Conservation (phyloP, 2,797 vertebrate genomes). For the Sphenodon punctatus region DNA sequence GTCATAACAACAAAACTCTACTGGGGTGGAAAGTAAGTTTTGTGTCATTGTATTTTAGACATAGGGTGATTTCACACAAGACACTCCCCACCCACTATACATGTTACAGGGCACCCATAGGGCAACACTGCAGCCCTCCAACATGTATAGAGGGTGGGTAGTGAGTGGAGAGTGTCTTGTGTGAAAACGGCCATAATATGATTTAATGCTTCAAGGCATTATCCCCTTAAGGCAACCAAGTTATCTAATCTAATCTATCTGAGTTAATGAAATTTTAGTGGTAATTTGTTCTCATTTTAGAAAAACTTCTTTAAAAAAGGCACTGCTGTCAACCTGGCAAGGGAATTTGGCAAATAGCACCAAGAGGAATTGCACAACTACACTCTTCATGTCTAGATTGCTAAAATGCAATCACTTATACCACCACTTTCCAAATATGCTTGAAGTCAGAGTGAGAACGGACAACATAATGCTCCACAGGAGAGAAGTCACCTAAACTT, state of each 20-base stretch:
- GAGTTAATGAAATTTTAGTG: neutral
- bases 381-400: neutral
- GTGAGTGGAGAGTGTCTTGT: too few species aligned
- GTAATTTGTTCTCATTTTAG: neutral
- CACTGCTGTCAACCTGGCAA: neutral
- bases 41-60: neutral
- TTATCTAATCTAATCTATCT: too few species aligned
- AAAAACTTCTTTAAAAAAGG: neutral
- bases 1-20: conserved; percentile 98
- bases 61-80: too few species aligned
- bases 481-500: conserved; percentile 25
- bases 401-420: conserved; percentile 3
- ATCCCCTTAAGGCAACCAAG: neutral
- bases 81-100: neutral
- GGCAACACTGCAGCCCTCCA: too few species aligned
- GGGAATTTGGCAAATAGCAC: neutral
- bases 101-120: too few species aligned
- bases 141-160: too few species aligned
- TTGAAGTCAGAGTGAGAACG: conserved; percentile 19
- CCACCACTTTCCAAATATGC: conserved; percentile 21
- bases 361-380: neutral
- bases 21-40: conserved; percentile 98
- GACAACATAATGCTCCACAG: conserved; percentile 9
- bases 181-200: too few species aligned
- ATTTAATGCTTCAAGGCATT: neutral